Evolutionary conservation across 30 jellyfish, hydroid and myxozoan species (phyloP).

Genomic region (Nemopilema nomurai): DNA sequence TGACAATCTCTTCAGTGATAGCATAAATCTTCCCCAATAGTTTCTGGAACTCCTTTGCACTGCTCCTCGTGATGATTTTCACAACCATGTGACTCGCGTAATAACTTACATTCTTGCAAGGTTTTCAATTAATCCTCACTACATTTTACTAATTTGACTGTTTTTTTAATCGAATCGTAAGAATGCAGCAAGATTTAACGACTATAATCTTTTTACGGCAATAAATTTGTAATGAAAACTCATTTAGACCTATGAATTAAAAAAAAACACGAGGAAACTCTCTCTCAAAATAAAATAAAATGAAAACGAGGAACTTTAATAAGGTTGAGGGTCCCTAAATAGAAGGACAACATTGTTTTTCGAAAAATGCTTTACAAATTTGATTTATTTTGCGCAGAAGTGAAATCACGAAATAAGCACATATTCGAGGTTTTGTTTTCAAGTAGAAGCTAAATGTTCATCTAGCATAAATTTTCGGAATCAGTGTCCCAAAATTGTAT

Average conservation of each 20-base stretch:
- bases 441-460: not conserved
- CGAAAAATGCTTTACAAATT: not conserved
- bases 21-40: not conserved
- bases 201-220: not conserved
- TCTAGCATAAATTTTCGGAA: not conserved
- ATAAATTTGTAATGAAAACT: not conserved
- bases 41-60: slow-evolving; percentile 4
- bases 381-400: not conserved
- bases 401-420: not conserved
- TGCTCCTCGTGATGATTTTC: slow-evolving; percentile 21
- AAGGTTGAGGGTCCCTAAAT: not conserved
- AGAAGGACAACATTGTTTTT: not conserved
- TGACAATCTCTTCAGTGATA: not conserved
- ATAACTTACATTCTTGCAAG: slow-evolving; percentile 12
- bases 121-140: slow-evolving; percentile 14
- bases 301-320: not conserved
- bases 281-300: not conserved
- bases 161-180: slow-evolving; percentile 5
- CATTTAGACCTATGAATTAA: not conserved
- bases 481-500: not conserved
- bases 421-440: not conserved
- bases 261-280: not conserved
- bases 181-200: slow-evolving; percentile 4
- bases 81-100: slow-evolving; percentile 24
- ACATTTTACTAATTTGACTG: slow-evolving; percentile 6